Evolutionary conservation across 2,797 vertebrate species (phyloP), one percentile per base, ranked within the genome.

Genomic region (Dendrocincla fuliginosa): DNA sequence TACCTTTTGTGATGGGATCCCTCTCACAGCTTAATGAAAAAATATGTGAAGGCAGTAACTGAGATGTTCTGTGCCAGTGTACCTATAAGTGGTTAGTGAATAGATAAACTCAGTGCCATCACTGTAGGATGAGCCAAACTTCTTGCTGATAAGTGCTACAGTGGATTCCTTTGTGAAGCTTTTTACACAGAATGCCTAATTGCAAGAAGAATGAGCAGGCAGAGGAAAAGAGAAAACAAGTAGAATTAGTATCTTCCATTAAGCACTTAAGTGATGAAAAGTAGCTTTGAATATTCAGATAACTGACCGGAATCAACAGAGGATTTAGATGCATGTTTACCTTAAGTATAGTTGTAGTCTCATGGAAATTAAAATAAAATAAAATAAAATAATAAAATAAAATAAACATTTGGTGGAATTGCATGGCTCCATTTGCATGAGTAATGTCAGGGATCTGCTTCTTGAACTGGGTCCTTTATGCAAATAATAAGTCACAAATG

Each of bases 401-500:
- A 79, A 80, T 32, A 32, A 53, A 32, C 52, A 53, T 33, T 41
- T 17, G 56, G 24, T 56, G 22, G 28, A 61, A 18, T 42, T 42
- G 20, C 33, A 73, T 41, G 56, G 33, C 52, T 52, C 63, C 82
- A 46, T 17, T 90, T 88, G n/a, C 20, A 74, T 25, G 18, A 81
- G 24, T 75, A 91, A 70, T 87, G 60, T 61, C 39, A 79, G 33
- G 28, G 78, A 77, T 81, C 83, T 73, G 61, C 80, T 76, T 67
- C 91, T 81, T 86, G 63, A 96, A 91, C 77, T 1, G 9, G 24
- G 83, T 89, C 70, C 44, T 87, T 93, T 82, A 95, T 90, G 68
- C 64, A 94, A 92, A 96, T 90, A 93, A 28, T 77, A 81, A 93
- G 87, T 93, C 93, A 95, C 90, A 96, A 96, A 96, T 96, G 88